Evolutionary conservation across 2,888 invertebrate species (phyloP).

Genomic region (Ganaspis brasiliensis): DNA sequence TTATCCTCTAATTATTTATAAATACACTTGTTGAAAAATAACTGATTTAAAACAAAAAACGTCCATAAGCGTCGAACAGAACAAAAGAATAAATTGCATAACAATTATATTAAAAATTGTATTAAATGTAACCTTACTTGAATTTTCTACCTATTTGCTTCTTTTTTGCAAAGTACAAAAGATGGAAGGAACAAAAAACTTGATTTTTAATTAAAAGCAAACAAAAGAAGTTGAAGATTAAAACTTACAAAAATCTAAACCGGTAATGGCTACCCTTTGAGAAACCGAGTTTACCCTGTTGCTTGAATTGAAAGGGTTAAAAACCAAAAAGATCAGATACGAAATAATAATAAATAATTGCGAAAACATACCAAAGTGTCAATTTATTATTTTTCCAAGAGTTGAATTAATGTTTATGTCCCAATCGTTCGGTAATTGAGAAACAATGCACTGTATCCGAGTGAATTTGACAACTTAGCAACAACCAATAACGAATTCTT

Average conservation of each 20-base stretch:
- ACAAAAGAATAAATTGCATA: too few species aligned
- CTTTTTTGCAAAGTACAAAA: too few species aligned
- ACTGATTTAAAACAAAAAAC: too few species aligned
- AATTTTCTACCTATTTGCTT: too few species aligned
- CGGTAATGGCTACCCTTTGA: constrained; percentile 1
- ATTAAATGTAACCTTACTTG: too few species aligned
- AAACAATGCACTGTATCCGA: constrained; percentile 17
- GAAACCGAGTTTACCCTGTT: constrained; percentile 20
- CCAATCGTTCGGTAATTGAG: neutral
- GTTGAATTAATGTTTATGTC: neutral
- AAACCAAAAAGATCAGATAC: neutral
- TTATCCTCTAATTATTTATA: too few species aligned
- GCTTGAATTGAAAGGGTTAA: neutral
- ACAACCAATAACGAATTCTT: neutral
- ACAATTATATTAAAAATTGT: too few species aligned
- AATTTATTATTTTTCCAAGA: neutral
- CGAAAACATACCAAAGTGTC: constrained; percentile 16
- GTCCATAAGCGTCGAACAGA: too few species aligned
- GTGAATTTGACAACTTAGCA: constrained; percentile 22
- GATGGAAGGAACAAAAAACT: too few species aligned
- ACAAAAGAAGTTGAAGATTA: too few species aligned
- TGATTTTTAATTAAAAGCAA: too few species aligned
- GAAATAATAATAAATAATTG: neutral
- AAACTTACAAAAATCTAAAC: neutral
- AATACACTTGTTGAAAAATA: too few species aligned